Conservation (phyloP, 2,113 vertebrate species). For the Steatornis caripensis region DNA sequence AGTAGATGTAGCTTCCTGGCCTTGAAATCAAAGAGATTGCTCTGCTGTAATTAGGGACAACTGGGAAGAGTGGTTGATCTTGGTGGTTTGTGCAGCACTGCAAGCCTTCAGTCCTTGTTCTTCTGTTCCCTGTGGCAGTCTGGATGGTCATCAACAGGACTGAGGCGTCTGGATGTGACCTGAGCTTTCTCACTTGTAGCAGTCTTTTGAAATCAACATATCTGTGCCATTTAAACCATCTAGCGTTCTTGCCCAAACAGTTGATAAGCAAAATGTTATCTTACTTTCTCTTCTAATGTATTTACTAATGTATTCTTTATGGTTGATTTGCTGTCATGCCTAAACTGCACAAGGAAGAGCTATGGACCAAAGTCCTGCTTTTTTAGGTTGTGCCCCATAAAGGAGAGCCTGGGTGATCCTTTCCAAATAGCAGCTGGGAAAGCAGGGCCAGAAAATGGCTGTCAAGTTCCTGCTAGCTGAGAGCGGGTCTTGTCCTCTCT, state of each 20-base stretch:
- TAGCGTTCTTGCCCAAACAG: not conserved
- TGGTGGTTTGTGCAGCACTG: not conserved
- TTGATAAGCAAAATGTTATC: not conserved
- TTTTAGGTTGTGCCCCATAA: not conserved
- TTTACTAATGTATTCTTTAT: not conserved
- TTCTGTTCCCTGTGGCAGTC: not conserved
- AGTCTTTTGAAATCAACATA: not conserved
- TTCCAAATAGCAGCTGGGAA: not conserved
- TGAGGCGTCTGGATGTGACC: not conserved
- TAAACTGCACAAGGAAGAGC: not conserved
- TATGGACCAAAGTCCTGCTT: not conserved
- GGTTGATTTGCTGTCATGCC: not conserved
- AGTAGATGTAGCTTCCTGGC: not conserved
- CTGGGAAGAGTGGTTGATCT: not conserved
- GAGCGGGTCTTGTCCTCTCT: conserved; percentile 26
- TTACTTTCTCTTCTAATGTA: not conserved
- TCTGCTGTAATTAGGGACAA: not conserved
- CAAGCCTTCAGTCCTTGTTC: not conserved
- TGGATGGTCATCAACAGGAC: not conserved
- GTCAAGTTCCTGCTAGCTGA: conserved; percentile 15
- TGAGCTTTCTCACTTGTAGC: not conserved
- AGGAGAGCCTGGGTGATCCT: not conserved
- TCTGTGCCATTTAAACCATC: not conserved
- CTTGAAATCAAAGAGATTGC: not conserved
- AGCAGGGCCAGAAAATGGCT: conserved; percentile 16